Evolutionary conservation across 2,113 vertebrate species (phyloP), one percentile per base, ranked within the genome.

Genomic region (Xenopus laevis): DNA sequence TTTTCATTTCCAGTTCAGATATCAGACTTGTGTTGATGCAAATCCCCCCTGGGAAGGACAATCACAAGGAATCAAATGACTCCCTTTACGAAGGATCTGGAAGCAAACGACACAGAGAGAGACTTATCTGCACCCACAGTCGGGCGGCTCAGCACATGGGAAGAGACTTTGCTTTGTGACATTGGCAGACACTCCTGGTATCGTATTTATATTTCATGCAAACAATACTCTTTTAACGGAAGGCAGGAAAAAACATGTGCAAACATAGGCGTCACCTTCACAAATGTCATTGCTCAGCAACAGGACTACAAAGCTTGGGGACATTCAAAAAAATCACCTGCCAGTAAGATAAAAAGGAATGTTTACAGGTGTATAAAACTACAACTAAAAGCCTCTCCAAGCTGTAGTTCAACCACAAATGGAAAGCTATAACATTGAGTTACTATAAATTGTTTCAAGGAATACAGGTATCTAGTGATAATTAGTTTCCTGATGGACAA

Each of bases 231-330:
- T 50, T 50, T 50, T 50, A 68, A 57, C 16, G 6, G n/a, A 3
- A 60, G 40, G 67, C 21, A 20, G 57, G 15, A 11, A 59, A 46
- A 55, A 52, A 63, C n/a, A 50, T 63, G 27, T 69, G 73, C 73
- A 69, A 76, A 76, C 73, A 76, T 58, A 68, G 73, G 73, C 73
- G 73, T 69, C 52, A 46, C 73, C 58, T 44, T 21, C 15, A 52
- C 65, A 21, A 20, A n/a, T 55, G 27, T 21, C n/a, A 45, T 65
- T 74, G 50, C 33, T 58, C 55, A 58, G 55, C 50, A 53, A 53
- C 13, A 17, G 33, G 33, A 4, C 47, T 50, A 13, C 47, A 58
- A 18, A 17, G 17, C 50, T 53, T 13, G 12, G 50, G 50, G 17
- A 53, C 50, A 17, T 13, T 53, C 4, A 13, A 17, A 17, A 27